These are phyloP conservation scores for Trileptium ribeirensis DNA, from an alignment of 2,888 invertebrate species.

Conservation along the genomic window DNA sequence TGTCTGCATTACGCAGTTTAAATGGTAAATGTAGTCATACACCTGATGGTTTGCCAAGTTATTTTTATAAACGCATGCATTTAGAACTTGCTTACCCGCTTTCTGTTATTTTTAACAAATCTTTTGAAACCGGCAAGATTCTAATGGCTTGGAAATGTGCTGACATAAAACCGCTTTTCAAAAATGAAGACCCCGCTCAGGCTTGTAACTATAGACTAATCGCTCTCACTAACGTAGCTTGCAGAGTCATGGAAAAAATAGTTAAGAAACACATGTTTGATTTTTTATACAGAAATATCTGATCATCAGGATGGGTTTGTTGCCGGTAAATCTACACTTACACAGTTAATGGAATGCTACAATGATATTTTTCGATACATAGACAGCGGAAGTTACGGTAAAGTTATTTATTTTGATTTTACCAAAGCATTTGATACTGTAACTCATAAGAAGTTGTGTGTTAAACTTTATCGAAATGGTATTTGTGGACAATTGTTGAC, in stretches of 20 bases:
- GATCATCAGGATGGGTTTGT: neutral
- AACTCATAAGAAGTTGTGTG: neutral
- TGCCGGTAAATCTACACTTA: neutral
- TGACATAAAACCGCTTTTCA: neutral
- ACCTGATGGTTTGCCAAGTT: too few species aligned
- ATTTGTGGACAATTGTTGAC: neutral
- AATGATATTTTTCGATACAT: neutral
- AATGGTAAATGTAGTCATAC: too few species aligned
- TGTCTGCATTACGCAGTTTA: too few species aligned
- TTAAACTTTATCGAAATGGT: neutral
- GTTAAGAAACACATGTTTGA: neutral
- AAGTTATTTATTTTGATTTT: neutral
- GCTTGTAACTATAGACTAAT: neutral
- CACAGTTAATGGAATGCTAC: neutral
- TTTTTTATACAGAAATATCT: neutral
- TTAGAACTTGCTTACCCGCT: too few species aligned
- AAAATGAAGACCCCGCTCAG: neutral
- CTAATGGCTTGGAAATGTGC: neutral
- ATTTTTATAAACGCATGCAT: too few species aligned
- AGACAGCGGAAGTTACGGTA: neutral
- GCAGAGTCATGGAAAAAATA: neutral
- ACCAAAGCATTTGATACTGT: neutral
- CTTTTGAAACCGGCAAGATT: neutral
- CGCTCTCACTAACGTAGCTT: neutral
- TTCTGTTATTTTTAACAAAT: neutral